Percentiles rank a stretch among this genome's conserved stretches.
Evolutionary conservation across 2,888 invertebrate genomes (phyloP).

Genomic region (Thumatha senex): DNA sequence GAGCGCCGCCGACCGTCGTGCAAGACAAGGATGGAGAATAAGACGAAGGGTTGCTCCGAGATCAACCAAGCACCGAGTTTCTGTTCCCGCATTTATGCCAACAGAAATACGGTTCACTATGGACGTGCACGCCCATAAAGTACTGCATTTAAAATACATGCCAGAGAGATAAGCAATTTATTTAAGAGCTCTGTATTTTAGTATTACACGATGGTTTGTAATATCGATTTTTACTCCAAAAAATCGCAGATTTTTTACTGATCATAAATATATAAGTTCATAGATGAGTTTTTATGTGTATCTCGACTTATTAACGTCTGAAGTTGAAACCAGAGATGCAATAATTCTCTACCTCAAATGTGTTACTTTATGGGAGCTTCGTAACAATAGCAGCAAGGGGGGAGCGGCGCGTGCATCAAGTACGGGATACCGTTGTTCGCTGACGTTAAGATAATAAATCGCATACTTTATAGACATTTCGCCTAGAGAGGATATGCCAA

Average conservation of each 20-base stretch:
- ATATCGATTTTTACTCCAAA: conserved; percentile 50
- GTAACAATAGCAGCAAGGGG: conserved; percentile 84
- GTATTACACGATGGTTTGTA: conserved; percentile 13
- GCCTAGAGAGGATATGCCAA: conserved; percentile 84
- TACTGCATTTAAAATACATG: conserved; percentile 77
- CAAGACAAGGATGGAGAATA: conserved; percentile 83
- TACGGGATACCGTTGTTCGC: conserved; percentile 62
- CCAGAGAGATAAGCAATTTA: conserved; percentile 83
- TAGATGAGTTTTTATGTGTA: conserved; percentile 2
- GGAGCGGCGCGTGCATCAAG: conserved; percentile 76
- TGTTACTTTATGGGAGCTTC: conserved; percentile 73
- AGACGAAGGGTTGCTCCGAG: conserved; percentile 84
- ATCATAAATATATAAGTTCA: conserved; percentile 42
- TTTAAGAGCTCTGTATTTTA: conserved; percentile 49
- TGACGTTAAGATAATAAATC: conserved; percentile 68
- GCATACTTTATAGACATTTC: conserved; percentile 74
- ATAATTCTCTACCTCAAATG: conserved; percentile 63
- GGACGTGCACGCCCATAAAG: conserved; percentile 76
- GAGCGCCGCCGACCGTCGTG: conserved; percentile 78
- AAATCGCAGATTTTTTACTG: conserved; percentile 66
- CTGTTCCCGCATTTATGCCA: conserved; percentile 41
- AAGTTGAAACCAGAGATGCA: conserved; percentile 74
- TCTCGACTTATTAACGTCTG: conserved; percentile 47
- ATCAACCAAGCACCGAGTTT: conserved; percentile 73
- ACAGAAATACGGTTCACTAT: conserved; percentile 67